These are phyloP conservation scores for Pyrocoelia pectoralis DNA, from an alignment of 2,888 invertebrate species.

Conservation along the genomic window DNA sequence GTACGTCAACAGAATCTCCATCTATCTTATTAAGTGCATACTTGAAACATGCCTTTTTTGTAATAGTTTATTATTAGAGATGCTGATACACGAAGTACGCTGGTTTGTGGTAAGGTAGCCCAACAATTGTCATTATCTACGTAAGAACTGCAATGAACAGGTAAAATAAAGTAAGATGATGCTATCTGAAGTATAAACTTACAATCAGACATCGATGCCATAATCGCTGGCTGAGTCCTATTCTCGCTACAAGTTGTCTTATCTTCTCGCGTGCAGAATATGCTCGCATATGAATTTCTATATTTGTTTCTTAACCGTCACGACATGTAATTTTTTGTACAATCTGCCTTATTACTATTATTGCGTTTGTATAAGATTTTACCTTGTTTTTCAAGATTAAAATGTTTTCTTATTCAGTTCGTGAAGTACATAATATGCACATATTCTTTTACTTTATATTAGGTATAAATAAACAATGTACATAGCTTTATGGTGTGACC, in stretches of 20 bases:
- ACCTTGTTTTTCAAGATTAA: conserved; percentile 25
- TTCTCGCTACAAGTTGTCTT: conserved; percentile 26
- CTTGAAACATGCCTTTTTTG: neutral
- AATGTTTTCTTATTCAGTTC: conserved; percentile 21
- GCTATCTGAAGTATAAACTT: conserved; percentile 47
- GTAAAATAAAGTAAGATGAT: conserved; percentile 44
- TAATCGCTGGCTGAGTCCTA: conserved; percentile 22
- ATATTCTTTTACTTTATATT: neutral
- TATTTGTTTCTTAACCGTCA: conserved; percentile 38
- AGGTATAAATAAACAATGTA: too few relatives aligned
- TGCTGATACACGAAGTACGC: conserved; percentile 37
- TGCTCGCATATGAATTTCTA: conserved; percentile 40
- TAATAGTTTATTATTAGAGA: conserved; percentile 3
- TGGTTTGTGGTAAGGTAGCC: conserved; percentile 50
- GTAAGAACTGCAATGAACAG: conserved; percentile 44
- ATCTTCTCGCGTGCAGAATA: conserved; percentile 41
- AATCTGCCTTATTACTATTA: conserved; percentile 32
- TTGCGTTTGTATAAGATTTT: conserved; percentile 29
- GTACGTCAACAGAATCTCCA: neutral
- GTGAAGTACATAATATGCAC: conserved; percentile 17
- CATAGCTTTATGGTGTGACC: too few relatives aligned
- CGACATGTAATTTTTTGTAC: conserved; percentile 32
- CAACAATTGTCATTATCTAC: conserved; percentile 50
- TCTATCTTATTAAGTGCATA: conserved; percentile 2
- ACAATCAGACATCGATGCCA: conserved; percentile 42